These are phyloP conservation scores for Percopsis transmontana DNA, from an alignment of 2,113 vertebrate species.

Conservation along the genomic window DNA sequence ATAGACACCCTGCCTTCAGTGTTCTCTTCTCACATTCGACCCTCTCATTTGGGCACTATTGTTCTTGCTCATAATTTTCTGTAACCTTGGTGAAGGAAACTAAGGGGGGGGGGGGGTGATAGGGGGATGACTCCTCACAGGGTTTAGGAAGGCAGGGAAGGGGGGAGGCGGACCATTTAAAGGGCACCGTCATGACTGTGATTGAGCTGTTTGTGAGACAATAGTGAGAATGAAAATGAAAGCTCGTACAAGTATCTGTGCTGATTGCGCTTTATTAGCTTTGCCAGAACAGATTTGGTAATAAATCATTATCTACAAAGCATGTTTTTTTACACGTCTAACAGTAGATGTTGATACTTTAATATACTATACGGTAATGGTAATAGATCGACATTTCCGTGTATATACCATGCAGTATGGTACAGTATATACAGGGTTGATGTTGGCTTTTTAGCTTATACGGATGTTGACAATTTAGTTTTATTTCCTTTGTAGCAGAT, in stretches of 20 bases:
- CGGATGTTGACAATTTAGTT: too few relatives aligned
- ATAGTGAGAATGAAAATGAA: neutral
- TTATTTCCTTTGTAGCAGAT: too few relatives aligned
- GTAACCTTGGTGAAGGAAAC: constrained; percentile 35
- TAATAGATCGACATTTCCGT: too few relatives aligned
- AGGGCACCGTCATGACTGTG: constrained; percentile 35
- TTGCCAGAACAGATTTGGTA: too few relatives aligned
- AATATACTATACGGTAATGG: too few relatives aligned
- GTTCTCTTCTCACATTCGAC: neutral
- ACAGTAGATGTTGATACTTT: too few relatives aligned
- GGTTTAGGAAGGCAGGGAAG: constrained; percentile 11
- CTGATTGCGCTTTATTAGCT: constrained; percentile 30
- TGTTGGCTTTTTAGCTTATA: too few relatives aligned
- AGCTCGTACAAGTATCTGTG: neutral
- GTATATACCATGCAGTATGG: too few relatives aligned
- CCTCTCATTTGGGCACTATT: neutral
- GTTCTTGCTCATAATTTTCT: constrained; percentile 29
- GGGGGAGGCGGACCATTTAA: constrained; percentile 32
- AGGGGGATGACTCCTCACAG: constrained; percentile 20
- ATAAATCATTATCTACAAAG: too few relatives aligned
- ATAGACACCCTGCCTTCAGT: neutral
- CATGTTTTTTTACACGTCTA: too few relatives aligned
- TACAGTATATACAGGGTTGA: too few relatives aligned
- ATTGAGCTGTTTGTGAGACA: constrained; percentile 45
- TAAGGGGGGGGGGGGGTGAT: constrained; percentile 17